Evolutionary conservation across 1,140 invertebrate species (phyloP), one percentile per base, ranked within the genome.

Genomic region (Dreissena polymorpha): DNA sequence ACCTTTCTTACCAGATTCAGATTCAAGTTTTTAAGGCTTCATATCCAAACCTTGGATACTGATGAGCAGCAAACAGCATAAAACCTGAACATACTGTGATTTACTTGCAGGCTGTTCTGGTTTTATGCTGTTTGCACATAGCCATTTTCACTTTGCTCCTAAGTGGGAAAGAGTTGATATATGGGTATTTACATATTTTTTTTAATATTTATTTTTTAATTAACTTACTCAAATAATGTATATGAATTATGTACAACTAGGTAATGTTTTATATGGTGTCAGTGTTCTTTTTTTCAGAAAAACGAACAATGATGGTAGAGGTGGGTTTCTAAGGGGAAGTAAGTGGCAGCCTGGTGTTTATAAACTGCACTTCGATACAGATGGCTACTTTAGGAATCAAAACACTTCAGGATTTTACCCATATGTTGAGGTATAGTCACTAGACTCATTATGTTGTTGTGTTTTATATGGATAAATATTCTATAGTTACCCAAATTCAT

Each of bases 321-420:
- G 95, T 25, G 94, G 95, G 84, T 94, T 97, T 23, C 94, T 96
- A 7, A 88, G 94, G 0, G 94, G 94, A 82, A 91, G 94, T 0
- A 94, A 94, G 8, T 95, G 96, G 89, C 94, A 94, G 0, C 90
- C 92, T 50, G 96, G 96, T 53, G 94, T 94, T 51, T 97, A 97
- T 90, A 96, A 96, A 89, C 90, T 97, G 18, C 94, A 95, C 86
- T 97, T 96, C 88, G 95, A 96, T 63, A 83, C 80, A 67, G 80
- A 83, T 29, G 8, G 39, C 29, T 83, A 83, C 27, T 83, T 83
- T 55, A 74, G 68, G 49, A 49, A 74, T 7, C 64, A 68, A 14
- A 75, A 75, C 49, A 75, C 72, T 0, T 69, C 49, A 16, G 80
- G 80, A 8, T 83, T 83, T 75, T 83, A 83, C 69, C 80, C 71